These are phyloP conservation scores for Pinctada fucata DNA, from an alignment of 2,888 invertebrate genomes.

Conservation along the genomic window DNA sequence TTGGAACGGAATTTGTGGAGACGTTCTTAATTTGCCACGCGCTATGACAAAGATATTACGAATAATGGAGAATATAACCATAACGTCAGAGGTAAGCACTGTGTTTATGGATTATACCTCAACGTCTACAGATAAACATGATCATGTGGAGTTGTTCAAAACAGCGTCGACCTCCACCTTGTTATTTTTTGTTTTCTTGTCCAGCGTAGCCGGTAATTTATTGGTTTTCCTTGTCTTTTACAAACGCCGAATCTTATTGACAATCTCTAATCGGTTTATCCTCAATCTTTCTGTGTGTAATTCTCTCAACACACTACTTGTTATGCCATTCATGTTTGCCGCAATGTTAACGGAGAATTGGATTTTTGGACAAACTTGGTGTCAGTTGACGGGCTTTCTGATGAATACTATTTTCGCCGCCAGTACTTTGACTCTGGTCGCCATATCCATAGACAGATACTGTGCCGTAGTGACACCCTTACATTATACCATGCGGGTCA, in stretches of 20 bases:
- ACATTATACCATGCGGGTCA: slow-evolving; percentile 81
- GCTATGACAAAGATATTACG: background rate
- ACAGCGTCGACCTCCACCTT: slow-evolving; percentile 52
- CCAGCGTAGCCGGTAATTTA: slow-evolving; percentile 84
- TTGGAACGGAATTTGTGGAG: no score
- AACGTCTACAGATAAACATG: background rate
- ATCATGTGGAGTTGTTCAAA: slow-evolving; percentile 39
- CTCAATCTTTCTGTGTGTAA: slow-evolving; percentile 81
- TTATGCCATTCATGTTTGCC: slow-evolving; percentile 77
- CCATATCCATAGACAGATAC: slow-evolving; percentile 83
- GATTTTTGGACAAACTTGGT: slow-evolving; percentile 74
- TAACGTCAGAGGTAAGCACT: background rate
- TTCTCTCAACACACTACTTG: slow-evolving; percentile 77
- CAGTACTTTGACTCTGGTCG: slow-evolving; percentile 82
- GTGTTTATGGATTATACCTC: background rate
- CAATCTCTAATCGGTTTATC: slow-evolving; percentile 85
- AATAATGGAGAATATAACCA: background rate
- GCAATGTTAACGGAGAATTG: slow-evolving; percentile 73
- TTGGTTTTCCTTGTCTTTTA: slow-evolving; percentile 86
- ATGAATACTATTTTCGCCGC: slow-evolving; percentile 81
- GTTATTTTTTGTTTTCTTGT: slow-evolving; percentile 58
- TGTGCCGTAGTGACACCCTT: slow-evolving; percentile 83
- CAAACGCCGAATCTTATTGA: slow-evolving; percentile 85
- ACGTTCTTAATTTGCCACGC: no score
- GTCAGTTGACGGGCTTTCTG: slow-evolving; percentile 82